phyloP scores from a whole-genome alignment of 37 sponge, comb jelly and placozoan species.

The Haliclona indistincta region DNA sequence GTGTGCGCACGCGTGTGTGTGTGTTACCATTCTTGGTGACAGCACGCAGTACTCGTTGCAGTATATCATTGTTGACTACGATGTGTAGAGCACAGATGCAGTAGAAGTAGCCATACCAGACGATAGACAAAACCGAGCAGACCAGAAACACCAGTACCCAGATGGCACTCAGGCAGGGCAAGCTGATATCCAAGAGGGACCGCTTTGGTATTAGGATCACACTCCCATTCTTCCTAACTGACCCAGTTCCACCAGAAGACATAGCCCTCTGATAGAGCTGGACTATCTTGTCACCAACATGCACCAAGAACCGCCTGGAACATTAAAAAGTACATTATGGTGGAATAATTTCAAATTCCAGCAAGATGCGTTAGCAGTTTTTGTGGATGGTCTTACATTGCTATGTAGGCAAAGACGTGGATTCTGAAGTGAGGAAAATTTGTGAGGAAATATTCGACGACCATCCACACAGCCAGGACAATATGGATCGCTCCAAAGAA shows the following conservation, averaged over 20 bases:
- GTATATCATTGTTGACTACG: slow-evolving; percentile 70
- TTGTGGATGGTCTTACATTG: too few species aligned
- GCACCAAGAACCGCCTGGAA: too few species aligned
- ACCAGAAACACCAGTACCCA: slow-evolving; percentile 30
- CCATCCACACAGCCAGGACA: slow-evolving; percentile 43
- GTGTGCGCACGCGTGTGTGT: neutral
- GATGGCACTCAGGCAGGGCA: slow-evolving; percentile 22
- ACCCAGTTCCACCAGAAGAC: too few species aligned
- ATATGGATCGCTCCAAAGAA: slow-evolving; percentile 64
- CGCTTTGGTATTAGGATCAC: too few species aligned
- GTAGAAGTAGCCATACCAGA: slow-evolving; percentile 84
- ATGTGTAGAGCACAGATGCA: slow-evolving; percentile 76
- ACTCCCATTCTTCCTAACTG: too few species aligned
- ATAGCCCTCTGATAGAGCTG: too few species aligned
- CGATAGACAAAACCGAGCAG: slow-evolving; percentile 53
- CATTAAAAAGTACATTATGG: too few species aligned
- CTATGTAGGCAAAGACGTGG: slow-evolving; percentile 13
- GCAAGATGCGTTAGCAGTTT: too few species aligned
- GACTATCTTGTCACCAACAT: too few species aligned
- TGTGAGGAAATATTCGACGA: slow-evolving; percentile 56
- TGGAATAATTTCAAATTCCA: too few species aligned
- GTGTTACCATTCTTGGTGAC: slow-evolving; percentile 14
- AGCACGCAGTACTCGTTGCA: slow-evolving; percentile 62
- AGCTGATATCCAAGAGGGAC: slow-evolving; percentile 12
- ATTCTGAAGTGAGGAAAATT: slow-evolving; percentile 65